Base-by-base conservation (phyloP, 1,140 invertebrate genomes). In the Drosophila takahashii region DNA sequence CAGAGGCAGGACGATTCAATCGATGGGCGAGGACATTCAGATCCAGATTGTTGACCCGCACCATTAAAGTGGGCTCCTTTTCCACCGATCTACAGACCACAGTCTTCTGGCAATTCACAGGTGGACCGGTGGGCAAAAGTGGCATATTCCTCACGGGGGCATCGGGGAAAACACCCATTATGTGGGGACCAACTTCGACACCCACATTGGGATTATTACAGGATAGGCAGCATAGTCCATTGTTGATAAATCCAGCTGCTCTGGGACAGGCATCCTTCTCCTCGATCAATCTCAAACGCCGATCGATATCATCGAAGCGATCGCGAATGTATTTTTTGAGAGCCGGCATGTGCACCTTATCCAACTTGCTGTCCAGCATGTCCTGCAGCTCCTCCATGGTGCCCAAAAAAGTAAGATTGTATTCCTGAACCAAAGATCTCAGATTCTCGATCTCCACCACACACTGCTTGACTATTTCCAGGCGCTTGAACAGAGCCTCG, bases 361-460 rank as follows among this genome's bases (percentile, higher is more conserved):
- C 90, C 52, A 92, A 44, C 51, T 92, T 92, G 16, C 90, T 77
- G 60, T 92, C 91, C 15, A 92, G 62, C 83, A 92, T 92, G 22
- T 92, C 91, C 79, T 92, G 91, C 50, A 92, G 64, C 44, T 92
- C 91, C 75, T 92, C 91, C 81, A 92, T 89, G 51, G 91, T 83
- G 11, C 81, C 77, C 1, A 92, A 47, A 26, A 92, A 92, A 1
- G 77, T 77, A 0, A 77, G 6, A 59, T 92, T 76, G 37, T 91
- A 74, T 11, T 90, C 73, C 13, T 89, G 71, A 0, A 91, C 51
- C 29, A 80, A 36, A 0, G 42, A 16, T 0, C 81, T 61, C 8
- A 91, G 42, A 29, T 51, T 59, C 39, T 90, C 87, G 6, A 90
- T 90, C 60, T 92, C 90, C n/a, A 73, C 50, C 34, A 90, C 62